Conservation (phyloP, 2,113 vertebrate species). For the Esox niger region DNA sequence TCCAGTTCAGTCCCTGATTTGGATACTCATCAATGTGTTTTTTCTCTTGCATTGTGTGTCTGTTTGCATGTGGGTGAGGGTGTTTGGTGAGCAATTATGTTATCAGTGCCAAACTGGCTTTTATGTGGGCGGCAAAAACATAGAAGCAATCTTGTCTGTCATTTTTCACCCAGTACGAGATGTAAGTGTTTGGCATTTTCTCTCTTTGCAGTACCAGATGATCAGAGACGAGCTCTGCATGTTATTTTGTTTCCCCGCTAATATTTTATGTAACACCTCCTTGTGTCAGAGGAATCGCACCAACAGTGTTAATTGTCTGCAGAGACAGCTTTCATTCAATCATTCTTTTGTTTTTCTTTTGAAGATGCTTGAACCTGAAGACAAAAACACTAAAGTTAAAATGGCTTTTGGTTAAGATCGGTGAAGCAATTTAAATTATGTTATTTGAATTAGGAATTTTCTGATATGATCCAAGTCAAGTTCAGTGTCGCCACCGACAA, state of each 20-base stretch:
- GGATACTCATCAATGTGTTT: background rate
- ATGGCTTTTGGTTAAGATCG: background rate
- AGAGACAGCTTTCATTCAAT: background rate
- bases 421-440: background rate
- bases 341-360: background rate
- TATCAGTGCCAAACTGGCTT: conserved; percentile 43
- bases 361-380: background rate
- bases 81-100: conserved; percentile 44
- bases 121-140: conserved; percentile 42
- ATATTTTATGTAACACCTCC: conserved; percentile 1
- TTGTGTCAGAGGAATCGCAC: background rate
- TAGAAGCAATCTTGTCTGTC: conserved; percentile 35
- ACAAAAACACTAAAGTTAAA: background rate
- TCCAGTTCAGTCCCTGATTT: background rate
- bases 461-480: background rate
- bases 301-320: conserved; percentile 9
- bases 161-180: conserved; percentile 30
- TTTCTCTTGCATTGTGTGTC: background rate
- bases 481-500: background rate
- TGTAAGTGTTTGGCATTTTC: conserved; percentile 19
- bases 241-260: conserved; percentile 2
- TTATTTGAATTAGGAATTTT: background rate
- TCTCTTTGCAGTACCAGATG: conserved; percentile 23
- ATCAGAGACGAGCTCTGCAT: background rate
- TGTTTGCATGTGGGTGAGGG: conserved; percentile 12